phyloP scores from a whole-genome alignment of 2,888 invertebrate species.

The Poecilobothrus nobilitatus region DNA sequence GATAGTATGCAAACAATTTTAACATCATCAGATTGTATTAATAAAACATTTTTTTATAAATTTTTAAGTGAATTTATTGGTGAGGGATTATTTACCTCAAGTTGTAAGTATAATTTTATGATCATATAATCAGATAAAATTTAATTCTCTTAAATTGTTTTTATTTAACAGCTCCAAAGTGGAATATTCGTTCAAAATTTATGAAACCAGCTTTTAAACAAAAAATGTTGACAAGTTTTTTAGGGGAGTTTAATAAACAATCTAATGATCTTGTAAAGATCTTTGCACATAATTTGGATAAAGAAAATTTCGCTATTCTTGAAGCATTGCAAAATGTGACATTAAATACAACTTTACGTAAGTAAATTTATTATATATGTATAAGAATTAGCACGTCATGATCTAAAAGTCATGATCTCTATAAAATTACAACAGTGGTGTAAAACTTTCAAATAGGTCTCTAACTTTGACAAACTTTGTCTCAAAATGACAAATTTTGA shows the following conservation, averaged over 20 bases:
- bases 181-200: slow-evolving; percentile 39
- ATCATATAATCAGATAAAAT: background rate
- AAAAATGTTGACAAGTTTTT: slow-evolving; percentile 31
- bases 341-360: slow-evolving; percentile 37
- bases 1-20: slow-evolving; percentile 36
- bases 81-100: slow-evolving; percentile 39
- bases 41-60: slow-evolving; percentile 37
- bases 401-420: too few relatives aligned
- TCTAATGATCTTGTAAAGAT: slow-evolving; percentile 31
- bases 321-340: background rate
- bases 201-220: slow-evolving; percentile 41
- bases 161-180: slow-evolving; percentile 30
- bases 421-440: too few relatives aligned
- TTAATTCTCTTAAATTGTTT: background rate
- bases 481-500: too few relatives aligned
- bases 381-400: too few relatives aligned
- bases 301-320: background rate
- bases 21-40: slow-evolving; percentile 37
- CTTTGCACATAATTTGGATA: slow-evolving; percentile 22
- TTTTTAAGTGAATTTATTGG: slow-evolving; percentile 36
- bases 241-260: slow-evolving; percentile 37
- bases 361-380: slow-evolving; percentile 26
- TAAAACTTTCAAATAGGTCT: too few relatives aligned
- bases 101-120: slow-evolving; percentile 25
- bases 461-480: too few relatives aligned